Conservation (phyloP, 2,888 invertebrate genomes). For the Campoletis raptor region DNA sequence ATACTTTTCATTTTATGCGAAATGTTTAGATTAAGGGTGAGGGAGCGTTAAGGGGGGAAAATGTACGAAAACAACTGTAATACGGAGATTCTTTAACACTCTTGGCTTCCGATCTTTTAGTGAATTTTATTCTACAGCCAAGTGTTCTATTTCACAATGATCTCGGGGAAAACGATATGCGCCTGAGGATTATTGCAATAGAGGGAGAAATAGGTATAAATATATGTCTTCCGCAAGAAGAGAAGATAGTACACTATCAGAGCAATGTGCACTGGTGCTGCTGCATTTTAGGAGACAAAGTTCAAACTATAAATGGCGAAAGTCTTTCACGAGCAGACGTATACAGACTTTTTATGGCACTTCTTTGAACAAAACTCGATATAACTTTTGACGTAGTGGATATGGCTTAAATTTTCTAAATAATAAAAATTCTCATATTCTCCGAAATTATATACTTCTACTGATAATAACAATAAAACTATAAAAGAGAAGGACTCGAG, state of each 20-base stretch:
- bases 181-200: slow-evolving; percentile 59
- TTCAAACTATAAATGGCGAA: slow-evolving; percentile 54
- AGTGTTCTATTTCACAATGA: slow-evolving; percentile 16
- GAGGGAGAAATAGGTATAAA: slow-evolving; percentile 22
- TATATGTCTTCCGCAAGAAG: slow-evolving; percentile 25
- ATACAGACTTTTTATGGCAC: slow-evolving; percentile 40
- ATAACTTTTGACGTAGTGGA: slow-evolving; percentile 24
- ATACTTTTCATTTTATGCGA: neutral
- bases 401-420: slow-evolving; percentile 42
- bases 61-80: neutral
- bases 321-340: slow-evolving; percentile 45
- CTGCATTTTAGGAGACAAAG: slow-evolving; percentile 62
- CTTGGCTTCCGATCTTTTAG: neutral
- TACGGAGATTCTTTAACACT: neutral
- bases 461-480: slow-evolving; percentile 42
- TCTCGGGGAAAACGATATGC: slow-evolving; percentile 45
- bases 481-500: slow-evolving; percentile 20
- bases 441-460: slow-evolving; percentile 36
- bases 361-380: slow-evolving; percentile 33
- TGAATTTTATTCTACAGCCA: slow-evolving; percentile 14
- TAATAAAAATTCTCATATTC: slow-evolving; percentile 52
- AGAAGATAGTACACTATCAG: slow-evolving; percentile 5
- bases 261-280: slow-evolving; percentile 9
- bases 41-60: neutral
- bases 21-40: neutral